phyloP scores from a whole-genome alignment of 2,113 vertebrate species.

The Cygnus atratus region DNA sequence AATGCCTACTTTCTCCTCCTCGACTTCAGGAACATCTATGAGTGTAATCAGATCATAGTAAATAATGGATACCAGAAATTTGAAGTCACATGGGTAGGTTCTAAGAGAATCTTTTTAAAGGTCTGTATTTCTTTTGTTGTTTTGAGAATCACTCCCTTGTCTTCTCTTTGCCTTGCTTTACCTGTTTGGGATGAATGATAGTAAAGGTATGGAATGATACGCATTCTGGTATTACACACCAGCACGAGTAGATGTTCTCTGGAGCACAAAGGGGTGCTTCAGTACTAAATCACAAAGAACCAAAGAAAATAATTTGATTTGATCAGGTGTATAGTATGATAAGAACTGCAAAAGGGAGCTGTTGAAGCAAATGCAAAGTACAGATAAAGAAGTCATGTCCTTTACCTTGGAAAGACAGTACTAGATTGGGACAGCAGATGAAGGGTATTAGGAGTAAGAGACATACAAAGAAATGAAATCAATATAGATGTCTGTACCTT shows the following conservation, averaged over 20 bases:
- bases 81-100: not conserved
- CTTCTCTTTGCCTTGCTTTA: not conserved
- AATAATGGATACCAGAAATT: not conserved
- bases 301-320: not conserved
- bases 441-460: not conserved
- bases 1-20: not conserved
- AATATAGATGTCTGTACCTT: not conserved
- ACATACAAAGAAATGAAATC: not conserved
- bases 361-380: not conserved
- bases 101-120: not conserved
- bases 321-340: fast-evolving
- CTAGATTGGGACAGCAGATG: not conserved
- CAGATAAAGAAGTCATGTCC: fast-evolving
- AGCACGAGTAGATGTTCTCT: not conserved
- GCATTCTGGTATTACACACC: not conserved
- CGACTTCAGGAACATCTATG: not conserved
- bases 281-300: not conserved
- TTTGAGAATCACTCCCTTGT: not conserved
- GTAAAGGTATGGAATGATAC: not conserved
- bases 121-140: not conserved
- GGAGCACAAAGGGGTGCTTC: not conserved
- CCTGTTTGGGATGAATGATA: not conserved
- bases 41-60: not conserved
- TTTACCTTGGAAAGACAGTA: not conserved
- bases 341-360: not conserved